A percentile compares a stretch with the other conserved stretches of the same genome.
phyloP scores from a whole-genome alignment of 2,797 vertebrate genomes.

The Rhinoraja longicauda region DNA sequence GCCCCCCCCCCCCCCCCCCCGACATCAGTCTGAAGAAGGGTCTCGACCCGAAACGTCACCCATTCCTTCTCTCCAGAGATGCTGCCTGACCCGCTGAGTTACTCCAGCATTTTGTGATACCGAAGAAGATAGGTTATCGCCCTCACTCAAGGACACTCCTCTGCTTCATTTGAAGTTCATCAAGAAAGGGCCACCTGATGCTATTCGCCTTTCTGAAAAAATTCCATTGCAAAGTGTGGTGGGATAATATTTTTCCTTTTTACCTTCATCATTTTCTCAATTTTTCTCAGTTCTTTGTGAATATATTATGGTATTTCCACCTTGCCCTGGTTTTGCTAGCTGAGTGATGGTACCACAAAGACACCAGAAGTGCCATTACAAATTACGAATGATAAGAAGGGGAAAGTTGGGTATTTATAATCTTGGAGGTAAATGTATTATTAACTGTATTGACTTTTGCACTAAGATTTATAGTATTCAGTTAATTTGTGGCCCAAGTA shows the following conservation, averaged over 20 bases:
- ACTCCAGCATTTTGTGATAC: too few species aligned
- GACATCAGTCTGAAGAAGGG: too few species aligned
- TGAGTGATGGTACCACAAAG: neutral
- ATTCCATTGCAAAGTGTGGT: neutral
- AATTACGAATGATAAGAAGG: neutral
- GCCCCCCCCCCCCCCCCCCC: too few species aligned
- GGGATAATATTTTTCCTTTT: neutral
- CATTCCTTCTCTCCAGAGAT: too few species aligned
- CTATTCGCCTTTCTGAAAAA: neutral
- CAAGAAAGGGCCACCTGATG: neutral
- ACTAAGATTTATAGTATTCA: neutral
- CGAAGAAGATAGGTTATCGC: neutral
- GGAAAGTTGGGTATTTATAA: too few species aligned
- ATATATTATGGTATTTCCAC: neutral
- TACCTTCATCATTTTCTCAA: neutral
- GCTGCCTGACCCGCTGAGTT: too few species aligned
- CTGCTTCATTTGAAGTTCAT: neutral
- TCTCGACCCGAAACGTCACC: too few species aligned
- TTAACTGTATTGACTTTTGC: neutral
- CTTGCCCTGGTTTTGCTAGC: neutral
- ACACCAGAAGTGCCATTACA: neutral
- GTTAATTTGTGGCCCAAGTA: neutral
- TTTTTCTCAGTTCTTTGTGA: neutral
- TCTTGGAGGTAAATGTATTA: neutral
- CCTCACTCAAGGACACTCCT: neutral